Conservation (phyloP, 2,113 vertebrate species). For the Tenrec ecaudatus region DNA sequence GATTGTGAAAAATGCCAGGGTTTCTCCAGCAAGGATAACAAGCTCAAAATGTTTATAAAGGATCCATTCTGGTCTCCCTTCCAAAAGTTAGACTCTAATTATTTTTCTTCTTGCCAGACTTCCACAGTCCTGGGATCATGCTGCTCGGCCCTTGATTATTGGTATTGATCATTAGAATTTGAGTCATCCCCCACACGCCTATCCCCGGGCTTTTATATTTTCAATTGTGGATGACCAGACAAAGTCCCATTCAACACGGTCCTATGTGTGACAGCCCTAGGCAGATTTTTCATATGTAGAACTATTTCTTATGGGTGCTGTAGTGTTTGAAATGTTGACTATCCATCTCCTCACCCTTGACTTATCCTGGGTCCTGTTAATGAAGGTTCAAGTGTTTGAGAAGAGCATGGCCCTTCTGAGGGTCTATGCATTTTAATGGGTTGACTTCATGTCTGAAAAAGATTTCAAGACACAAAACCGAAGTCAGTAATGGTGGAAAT, state of each 20-base stretch:
- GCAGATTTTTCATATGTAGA: background rate
- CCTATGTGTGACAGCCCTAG: background rate
- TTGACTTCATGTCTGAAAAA: slow-evolving; percentile 47
- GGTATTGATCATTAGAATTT: slow-evolving; percentile 19
- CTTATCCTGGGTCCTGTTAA: slow-evolving; percentile 35
- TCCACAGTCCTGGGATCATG: background rate
- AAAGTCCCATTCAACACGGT: slow-evolving; percentile 14
- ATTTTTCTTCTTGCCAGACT: background rate
- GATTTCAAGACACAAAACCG: slow-evolving; percentile 45
- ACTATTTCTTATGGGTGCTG: background rate
- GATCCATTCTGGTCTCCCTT: background rate
- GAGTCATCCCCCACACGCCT: background rate
- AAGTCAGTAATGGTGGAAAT: slow-evolving; percentile 51
- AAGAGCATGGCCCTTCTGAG: slow-evolving; percentile 14
- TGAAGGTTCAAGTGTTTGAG: slow-evolving; percentile 38
- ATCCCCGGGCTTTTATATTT: background rate
- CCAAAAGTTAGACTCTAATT: background rate
- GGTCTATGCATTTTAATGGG: slow-evolving; percentile 54
- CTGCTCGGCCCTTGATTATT: background rate
- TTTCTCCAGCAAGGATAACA: background rate
- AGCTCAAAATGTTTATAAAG: background rate
- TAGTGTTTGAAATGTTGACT: slow-evolving; percentile 34
- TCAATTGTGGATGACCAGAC: slow-evolving; percentile 18
- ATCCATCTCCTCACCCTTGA: background rate
- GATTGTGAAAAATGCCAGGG: background rate